These are phyloP conservation scores for Andrena cerasifolii DNA, from an alignment of 1,140 invertebrate species.

Conservation along the genomic window DNA sequence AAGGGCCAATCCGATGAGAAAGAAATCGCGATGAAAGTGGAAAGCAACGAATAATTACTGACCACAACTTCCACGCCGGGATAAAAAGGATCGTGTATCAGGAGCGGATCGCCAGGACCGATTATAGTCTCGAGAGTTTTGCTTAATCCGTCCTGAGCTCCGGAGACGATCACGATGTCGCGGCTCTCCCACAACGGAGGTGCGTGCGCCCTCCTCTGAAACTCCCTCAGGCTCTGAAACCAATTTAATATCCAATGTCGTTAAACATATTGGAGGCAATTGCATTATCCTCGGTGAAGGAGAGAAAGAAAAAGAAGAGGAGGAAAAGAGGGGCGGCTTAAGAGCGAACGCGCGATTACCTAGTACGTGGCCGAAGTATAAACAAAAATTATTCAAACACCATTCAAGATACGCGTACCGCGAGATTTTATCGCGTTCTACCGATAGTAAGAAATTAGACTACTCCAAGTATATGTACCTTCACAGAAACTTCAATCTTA, in stretches of 20 bases:
- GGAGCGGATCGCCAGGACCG: slow-evolving; percentile 86
- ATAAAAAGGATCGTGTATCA: slow-evolving; percentile 88
- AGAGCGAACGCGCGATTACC: slow-evolving; percentile 16
- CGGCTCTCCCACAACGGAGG: slow-evolving; percentile 85
- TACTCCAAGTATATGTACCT: too few species aligned
- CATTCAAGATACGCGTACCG: background rate
- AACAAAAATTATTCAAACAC: background rate
- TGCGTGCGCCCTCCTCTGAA: slow-evolving; percentile 86
- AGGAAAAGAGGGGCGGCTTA: slow-evolving; percentile 7
- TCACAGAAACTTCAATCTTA: too few species aligned
- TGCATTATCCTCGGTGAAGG: slow-evolving; percentile 41
- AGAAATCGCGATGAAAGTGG: background rate
- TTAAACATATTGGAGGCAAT: slow-evolving; percentile 64
- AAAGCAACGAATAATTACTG: slow-evolving; percentile 73
- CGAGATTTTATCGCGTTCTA: background rate
- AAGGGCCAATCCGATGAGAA: too few species aligned
- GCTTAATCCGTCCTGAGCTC: slow-evolving; percentile 90
- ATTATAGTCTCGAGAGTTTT: slow-evolving; percentile 87
- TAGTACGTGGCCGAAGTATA: background rate
- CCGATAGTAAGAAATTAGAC: too few species aligned
- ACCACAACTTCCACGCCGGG: slow-evolving; percentile 87
- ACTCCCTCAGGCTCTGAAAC: slow-evolving; percentile 83
- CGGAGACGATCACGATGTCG: slow-evolving; percentile 87
- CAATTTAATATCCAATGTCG: slow-evolving; percentile 64
- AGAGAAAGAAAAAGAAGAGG: slow-evolving; percentile 4